Percentiles rank a stretch among this genome's conserved stretches.
phyloP scores from a whole-genome alignment of 2,888 invertebrate species.

The Hoplodrina blanda region DNA sequence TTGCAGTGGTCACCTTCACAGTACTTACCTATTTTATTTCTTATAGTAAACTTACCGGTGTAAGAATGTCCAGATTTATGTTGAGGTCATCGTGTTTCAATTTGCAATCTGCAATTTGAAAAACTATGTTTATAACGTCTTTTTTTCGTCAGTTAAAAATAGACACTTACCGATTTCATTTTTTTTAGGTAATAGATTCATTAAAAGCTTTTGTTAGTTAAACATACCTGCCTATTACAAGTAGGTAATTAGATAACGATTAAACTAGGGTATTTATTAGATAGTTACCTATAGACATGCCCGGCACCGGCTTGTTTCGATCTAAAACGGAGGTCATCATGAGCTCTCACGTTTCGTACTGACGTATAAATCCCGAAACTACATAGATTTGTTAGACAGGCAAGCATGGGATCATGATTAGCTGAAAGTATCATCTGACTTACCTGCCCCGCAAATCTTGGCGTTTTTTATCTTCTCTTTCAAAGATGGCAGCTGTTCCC shows the following conservation, averaged over 20 bases:
- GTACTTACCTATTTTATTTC: too few relatives aligned
- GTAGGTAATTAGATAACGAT: too few relatives aligned
- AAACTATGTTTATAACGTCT: neutral
- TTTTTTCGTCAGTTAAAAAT: too few relatives aligned
- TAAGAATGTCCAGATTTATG: constrained; percentile 87
- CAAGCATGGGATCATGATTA: too few relatives aligned
- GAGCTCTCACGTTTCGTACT: neutral
- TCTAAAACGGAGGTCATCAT: neutral
- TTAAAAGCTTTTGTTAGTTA: too few relatives aligned
- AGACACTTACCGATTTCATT: too few relatives aligned
- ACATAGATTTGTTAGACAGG: too few relatives aligned
- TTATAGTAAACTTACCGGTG: constrained; percentile 79
- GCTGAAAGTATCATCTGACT: constrained; percentile 14
- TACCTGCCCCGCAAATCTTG: constrained; percentile 87
- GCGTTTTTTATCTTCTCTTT: constrained; percentile 87
- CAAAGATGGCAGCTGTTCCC: constrained; percentile 81
- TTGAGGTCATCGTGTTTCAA: constrained; percentile 89
- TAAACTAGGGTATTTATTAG: too few relatives aligned
- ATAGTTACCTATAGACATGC: neutral
- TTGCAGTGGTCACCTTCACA: too few relatives aligned
- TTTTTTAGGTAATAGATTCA: too few relatives aligned
- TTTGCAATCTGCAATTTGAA: constrained; percentile 84
- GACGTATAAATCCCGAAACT: too few relatives aligned
- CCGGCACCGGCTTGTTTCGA: neutral
- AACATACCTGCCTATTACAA: too few relatives aligned